A percentile compares a stretch with the other conserved stretches of the same genome.
phyloP scores from a whole-genome alignment of 1,140 invertebrate species.

The Bombus waltoni region DNA sequence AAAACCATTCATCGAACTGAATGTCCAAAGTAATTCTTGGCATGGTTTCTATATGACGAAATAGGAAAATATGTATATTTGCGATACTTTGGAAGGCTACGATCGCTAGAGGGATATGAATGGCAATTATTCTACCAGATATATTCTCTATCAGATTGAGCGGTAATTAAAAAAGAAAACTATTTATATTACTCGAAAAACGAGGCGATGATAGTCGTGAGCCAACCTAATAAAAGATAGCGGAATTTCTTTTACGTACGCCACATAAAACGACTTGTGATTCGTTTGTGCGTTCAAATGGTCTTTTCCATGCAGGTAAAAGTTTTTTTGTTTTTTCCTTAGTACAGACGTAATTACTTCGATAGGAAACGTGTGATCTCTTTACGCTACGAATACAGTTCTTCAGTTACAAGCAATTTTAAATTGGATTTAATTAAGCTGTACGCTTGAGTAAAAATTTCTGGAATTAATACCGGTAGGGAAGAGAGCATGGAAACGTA shows the following conservation, averaged over 20 bases:
- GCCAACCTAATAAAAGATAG: background rate
- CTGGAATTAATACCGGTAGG: constrained; percentile 8
- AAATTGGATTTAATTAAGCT: constrained; percentile 30
- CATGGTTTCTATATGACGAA: too few relatives aligned
- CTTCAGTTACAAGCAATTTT: background rate
- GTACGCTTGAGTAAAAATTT: constrained; percentile 17
- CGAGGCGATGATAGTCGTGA: too few relatives aligned
- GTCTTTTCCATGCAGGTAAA: background rate
- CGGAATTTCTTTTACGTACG: background rate
- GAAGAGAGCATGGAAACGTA: background rate
- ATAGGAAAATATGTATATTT: background rate
- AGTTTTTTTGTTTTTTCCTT: background rate
- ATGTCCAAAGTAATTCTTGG: constrained; percentile 27
- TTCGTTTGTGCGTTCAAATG: background rate
- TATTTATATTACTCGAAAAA: too few relatives aligned
- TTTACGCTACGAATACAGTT: background rate
- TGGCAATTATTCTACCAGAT: too few relatives aligned
- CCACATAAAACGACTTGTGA: background rate
- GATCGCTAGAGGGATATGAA: too few relatives aligned
- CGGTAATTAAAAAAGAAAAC: too few relatives aligned
- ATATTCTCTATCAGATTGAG: too few relatives aligned
- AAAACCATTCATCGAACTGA: constrained; percentile 32
- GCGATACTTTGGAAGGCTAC: background rate
- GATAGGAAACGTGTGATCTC: background rate
- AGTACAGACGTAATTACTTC: background rate